These are phyloP conservation scores for Coregonus sp. DNA, from an alignment of 2,797 vertebrate genomes.

Conservation along the genomic window DNA sequence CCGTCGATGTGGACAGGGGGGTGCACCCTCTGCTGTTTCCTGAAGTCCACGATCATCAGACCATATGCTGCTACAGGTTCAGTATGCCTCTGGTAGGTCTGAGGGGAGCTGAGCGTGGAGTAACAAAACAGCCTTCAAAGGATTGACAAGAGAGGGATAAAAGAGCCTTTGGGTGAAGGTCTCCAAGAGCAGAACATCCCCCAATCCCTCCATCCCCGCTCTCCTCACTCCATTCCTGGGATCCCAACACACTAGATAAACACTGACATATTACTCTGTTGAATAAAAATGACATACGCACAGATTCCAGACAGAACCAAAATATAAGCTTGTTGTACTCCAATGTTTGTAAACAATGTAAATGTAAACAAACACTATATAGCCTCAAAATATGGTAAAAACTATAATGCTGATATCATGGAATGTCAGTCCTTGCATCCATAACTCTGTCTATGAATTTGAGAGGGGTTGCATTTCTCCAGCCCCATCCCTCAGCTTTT, in stretches of 20 bases:
- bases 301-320: background rate
- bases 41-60: background rate
- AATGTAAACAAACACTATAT: no score
- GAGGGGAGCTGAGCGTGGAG: slow-evolving; percentile 1
- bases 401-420: background rate
- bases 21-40: no score
- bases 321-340: no score
- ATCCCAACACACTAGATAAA: slow-evolving; percentile 16
- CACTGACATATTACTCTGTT: slow-evolving; percentile 28
- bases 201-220: background rate
- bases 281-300: slow-evolving; percentile 12
- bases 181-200: background rate
- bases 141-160: slow-evolving; percentile 24
- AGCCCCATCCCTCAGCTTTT: no score
- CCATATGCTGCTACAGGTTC: slow-evolving; percentile 22
- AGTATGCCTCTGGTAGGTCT: background rate
- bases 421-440: no score
- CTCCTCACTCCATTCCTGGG: background rate
- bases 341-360: no score
- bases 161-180: slow-evolving; percentile 4
- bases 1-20: no score
- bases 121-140: slow-evolving; percentile 22
- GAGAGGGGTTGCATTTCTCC: no score
- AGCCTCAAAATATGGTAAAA: no score
- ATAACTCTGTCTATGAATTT: no score